Percentiles rank a stretch among this genome's conserved stretches.
These are phyloP conservation scores for Tachycineta bicolor DNA, from an alignment of 2,113 vertebrate species.

Conservation along the genomic window DNA sequence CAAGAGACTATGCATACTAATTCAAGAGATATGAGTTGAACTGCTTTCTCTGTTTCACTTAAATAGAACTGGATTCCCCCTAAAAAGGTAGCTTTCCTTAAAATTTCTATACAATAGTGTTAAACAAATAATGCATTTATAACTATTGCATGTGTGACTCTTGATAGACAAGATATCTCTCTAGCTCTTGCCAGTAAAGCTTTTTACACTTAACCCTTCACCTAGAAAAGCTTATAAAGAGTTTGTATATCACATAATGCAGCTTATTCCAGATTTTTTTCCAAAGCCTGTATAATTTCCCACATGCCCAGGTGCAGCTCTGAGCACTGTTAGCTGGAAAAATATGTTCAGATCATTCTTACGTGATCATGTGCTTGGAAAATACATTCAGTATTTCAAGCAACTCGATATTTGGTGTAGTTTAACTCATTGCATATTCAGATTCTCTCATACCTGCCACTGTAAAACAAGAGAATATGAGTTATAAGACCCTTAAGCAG, in stretches of 20 bases:
- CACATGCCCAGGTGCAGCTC: not conserved
- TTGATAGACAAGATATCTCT: not conserved
- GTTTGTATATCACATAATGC: not conserved
- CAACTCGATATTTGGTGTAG: not conserved
- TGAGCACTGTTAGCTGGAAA: not conserved
- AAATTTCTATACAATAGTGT: not conserved
- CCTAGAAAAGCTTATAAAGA: not conserved
- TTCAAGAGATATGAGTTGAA: not conserved
- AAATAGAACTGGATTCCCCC: not conserved
- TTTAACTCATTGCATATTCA: not conserved
- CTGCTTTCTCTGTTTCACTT: not conserved
- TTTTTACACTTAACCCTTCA: not conserved
- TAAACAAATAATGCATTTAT: not conserved
- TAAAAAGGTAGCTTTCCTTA: not conserved
- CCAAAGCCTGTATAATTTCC: not conserved
- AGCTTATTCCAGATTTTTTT: not conserved
- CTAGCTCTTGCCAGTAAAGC: not conserved
- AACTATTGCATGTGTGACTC: not conserved
- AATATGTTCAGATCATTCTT: not conserved
- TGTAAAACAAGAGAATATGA: conserved; percentile 18
- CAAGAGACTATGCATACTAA: not conserved
- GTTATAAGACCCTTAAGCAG: conserved; percentile 27
- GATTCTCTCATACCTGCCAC: not conserved
- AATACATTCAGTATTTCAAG: conserved; percentile 1
- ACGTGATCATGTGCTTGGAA: not conserved